These are phyloP conservation scores for Elysia chlorotica DNA, from an alignment of 1,140 invertebrate species.

Conservation along the genomic window DNA sequence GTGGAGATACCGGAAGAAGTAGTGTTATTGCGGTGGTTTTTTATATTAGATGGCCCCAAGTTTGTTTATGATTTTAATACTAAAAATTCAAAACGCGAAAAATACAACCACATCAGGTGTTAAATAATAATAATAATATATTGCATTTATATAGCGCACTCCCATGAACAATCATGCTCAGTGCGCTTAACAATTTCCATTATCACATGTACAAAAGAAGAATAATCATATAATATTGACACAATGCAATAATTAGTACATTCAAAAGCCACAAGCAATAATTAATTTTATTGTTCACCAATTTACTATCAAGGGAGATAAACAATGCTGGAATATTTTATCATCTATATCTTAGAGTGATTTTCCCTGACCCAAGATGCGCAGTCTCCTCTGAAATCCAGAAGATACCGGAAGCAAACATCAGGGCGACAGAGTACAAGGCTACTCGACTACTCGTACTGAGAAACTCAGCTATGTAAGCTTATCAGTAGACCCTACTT, in stretches of 20 bases:
- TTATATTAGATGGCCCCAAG: too few species aligned
- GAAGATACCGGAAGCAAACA: neutral
- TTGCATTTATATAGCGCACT: neutral
- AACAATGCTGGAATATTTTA: neutral
- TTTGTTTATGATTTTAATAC: too few species aligned
- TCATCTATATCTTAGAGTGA: neutral
- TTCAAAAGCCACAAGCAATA: neutral
- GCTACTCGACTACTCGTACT: neutral
- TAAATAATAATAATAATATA: neutral
- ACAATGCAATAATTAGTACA: neutral
- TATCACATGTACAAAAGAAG: too few species aligned
- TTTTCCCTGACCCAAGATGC: neutral
- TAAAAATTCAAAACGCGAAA: too few species aligned
- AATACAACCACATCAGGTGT: too few species aligned
- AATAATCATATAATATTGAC: too few species aligned
- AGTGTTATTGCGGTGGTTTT: too few species aligned
- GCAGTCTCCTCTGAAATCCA: conserved; percentile 2
- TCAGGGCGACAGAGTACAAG: neutral
- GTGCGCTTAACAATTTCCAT: too few species aligned
- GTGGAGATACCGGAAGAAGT: too few species aligned
- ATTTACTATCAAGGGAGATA: neutral
- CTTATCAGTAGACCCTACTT: too few species aligned
- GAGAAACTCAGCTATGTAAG: too few species aligned
- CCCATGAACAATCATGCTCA: too few species aligned
- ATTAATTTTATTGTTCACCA: neutral